Conservation (phyloP, 2,888 invertebrate species). For the Lysandra bellargus region DNA sequence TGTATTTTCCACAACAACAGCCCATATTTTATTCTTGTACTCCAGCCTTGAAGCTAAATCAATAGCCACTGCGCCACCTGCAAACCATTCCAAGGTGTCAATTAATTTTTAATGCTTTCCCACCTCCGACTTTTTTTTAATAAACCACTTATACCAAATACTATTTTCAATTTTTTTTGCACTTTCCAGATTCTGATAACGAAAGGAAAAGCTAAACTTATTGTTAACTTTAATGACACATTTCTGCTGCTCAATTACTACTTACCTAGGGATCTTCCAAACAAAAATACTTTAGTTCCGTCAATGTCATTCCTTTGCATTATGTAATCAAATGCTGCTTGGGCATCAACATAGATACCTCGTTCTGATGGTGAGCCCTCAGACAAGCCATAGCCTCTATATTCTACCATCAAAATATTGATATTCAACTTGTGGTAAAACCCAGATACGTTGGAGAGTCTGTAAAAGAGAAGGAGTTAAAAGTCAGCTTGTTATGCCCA, state of each 20-base stretch:
- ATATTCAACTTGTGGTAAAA: conserved; percentile 90
- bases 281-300: conserved; percentile 90
- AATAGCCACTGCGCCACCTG: conserved; percentile 95
- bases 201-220: background rate
- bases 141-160: too few species aligned
- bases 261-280: conserved; percentile 92
- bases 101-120: background rate
- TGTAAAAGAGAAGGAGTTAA: conserved; percentile 49
- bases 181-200: too few species aligned
- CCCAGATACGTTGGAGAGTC: conserved; percentile 92
- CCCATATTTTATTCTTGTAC: conserved; percentile 90
- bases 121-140: background rate
- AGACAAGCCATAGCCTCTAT: conserved; percentile 96
- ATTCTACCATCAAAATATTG: conserved; percentile 96
- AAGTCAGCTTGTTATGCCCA: background rate
- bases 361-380: conserved; percentile 93
- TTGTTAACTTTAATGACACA: background rate
- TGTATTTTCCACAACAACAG: conserved; percentile 95
- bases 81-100: conserved; percentile 2
- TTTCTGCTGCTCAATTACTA: conserved; percentile 27
- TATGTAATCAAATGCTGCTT: conserved; percentile 92
- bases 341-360: conserved; percentile 93
- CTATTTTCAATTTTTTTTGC: too few species aligned
- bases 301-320: conserved; percentile 91
- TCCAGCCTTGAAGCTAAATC: conserved; percentile 89